These are phyloP conservation scores for Alligator sinensis DNA, from an alignment of 2,113 vertebrate genomes.

Conservation along the genomic window DNA sequence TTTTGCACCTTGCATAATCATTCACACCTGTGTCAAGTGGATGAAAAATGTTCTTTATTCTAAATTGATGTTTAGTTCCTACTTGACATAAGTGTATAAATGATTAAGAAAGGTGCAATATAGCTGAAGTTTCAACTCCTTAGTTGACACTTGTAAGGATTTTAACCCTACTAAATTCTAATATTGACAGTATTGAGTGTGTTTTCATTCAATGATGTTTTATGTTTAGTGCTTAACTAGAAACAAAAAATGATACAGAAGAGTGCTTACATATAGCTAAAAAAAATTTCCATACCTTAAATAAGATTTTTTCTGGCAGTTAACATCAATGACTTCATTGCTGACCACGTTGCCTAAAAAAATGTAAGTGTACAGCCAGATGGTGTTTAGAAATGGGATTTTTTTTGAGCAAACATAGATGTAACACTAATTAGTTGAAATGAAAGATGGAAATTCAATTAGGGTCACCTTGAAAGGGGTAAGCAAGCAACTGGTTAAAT, in stretches of 20 bases:
- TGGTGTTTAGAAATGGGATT: background rate
- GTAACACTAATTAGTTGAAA: background rate
- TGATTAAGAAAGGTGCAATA: background rate
- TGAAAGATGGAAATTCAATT: background rate
- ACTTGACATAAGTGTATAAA: too few species aligned
- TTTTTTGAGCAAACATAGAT: background rate
- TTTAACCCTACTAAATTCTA: background rate
- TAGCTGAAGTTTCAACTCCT: background rate
- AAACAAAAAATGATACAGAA: background rate
- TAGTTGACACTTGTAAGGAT: background rate
- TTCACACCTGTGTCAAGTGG: too few species aligned
- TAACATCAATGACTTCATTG: background rate
- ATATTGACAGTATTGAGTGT: background rate
- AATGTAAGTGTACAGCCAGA: background rate
- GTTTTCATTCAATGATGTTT: background rate
- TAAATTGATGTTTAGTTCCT: too few species aligned
- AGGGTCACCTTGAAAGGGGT: conserved; percentile 2
- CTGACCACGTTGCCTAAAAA: background rate
- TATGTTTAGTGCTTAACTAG: background rate
- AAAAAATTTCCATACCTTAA: background rate
- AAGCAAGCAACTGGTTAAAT: conserved; percentile 1
- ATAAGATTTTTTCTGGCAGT: background rate
- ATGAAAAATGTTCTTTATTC: too few species aligned
- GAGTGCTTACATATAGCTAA: background rate
- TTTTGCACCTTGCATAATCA: too few species aligned